Evolutionary conservation across 2,797 vertebrate genomes (phyloP).

Genomic region (Callimico goeldii): DNA sequence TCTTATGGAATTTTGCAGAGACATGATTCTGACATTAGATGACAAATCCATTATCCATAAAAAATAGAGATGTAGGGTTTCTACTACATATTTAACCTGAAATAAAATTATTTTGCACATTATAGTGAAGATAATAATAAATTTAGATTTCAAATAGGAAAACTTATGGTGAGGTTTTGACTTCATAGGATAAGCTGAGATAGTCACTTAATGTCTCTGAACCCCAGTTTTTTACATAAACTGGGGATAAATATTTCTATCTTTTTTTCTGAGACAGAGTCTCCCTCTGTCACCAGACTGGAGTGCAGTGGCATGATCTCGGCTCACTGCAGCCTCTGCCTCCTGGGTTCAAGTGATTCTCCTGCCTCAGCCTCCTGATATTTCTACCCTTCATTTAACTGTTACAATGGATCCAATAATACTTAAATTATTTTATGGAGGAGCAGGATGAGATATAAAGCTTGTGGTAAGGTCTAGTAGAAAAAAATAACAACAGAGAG

Average conservation of each 20-base stretch:
- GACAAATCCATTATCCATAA: neutral
- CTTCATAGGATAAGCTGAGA: neutral
- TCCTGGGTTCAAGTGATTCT: too few relatives aligned
- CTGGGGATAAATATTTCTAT: neutral
- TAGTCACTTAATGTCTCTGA: neutral
- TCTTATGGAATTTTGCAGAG: neutral
- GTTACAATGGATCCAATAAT: neutral
- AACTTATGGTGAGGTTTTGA: neutral
- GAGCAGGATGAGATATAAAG: neutral
- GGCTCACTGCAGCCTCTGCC: too few relatives aligned
- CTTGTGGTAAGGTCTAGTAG: neutral
- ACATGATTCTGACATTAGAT: neutral
- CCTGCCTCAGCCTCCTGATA: neutral
- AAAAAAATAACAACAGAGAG: neutral
- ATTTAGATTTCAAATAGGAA: neutral
- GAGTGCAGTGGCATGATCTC: too few relatives aligned
- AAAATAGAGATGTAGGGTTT: neutral
- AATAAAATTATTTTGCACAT: neutral
- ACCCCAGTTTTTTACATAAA: neutral
- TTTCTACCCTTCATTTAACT: neutral
- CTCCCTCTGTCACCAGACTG: too few relatives aligned
- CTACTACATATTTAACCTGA: neutral
- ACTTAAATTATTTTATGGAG: neutral
- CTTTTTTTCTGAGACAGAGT: neutral
- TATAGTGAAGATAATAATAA: neutral